Conservation (phyloP, 1,140 invertebrate genomes). For the Bombus pascuorum region DNA sequence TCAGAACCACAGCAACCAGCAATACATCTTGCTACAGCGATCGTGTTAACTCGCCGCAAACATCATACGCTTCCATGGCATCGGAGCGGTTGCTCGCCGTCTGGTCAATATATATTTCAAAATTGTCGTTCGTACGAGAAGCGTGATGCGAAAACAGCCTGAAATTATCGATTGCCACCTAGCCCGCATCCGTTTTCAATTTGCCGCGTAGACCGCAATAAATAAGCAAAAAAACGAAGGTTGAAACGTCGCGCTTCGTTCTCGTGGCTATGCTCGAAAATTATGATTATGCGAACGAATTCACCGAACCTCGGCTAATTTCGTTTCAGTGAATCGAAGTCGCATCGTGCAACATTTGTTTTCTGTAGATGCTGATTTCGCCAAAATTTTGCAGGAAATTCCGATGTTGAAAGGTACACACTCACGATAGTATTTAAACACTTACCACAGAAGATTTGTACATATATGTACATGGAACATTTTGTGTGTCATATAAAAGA, state of each 20-base stretch:
- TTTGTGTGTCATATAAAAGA: too few relatives aligned
- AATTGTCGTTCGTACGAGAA: conserved; percentile 22
- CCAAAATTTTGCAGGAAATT: too few relatives aligned
- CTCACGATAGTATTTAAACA: too few relatives aligned
- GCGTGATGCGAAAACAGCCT: conserved; percentile 13
- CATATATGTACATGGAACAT: too few relatives aligned
- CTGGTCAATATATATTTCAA: conserved; percentile 15
- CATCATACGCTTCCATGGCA: conserved; percentile 16
- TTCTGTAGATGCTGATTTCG: background rate
- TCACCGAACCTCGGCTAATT: background rate
- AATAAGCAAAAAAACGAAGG: conserved; percentile 4
- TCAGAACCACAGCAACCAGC: conserved; percentile 26
- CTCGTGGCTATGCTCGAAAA: background rate
- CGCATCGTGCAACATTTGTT: background rate
- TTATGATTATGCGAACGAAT: background rate
- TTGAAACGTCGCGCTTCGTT: background rate
- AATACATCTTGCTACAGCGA: conserved; percentile 32
- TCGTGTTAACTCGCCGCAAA: conserved; percentile 34
- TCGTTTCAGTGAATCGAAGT: background rate
- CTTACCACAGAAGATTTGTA: too few relatives aligned
- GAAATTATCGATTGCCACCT: conserved; percentile 32
- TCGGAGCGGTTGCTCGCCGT: background rate
- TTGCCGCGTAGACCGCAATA: background rate
- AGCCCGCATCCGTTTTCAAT: conserved; percentile 30
- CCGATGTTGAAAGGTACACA: too few relatives aligned